Conservation (phyloP, 2,888 invertebrate species). For the Sympetrum striolatum region DNA sequence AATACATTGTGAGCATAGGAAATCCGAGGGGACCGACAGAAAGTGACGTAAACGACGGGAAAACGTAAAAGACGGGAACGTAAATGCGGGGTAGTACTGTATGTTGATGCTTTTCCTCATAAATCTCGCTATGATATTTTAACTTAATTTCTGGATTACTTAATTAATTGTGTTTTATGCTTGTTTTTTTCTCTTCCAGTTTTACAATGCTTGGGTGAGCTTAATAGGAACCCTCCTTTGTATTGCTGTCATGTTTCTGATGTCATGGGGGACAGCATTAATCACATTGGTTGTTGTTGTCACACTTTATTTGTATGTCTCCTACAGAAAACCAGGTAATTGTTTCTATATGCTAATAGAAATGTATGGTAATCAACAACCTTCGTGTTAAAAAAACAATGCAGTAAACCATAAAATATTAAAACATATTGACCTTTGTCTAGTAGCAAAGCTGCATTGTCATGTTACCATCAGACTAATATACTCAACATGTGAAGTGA, state of each 20-base stretch:
- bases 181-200: slow-evolving; percentile 53
- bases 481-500: too few relatives aligned
- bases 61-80: too few relatives aligned
- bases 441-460: too few relatives aligned
- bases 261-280: slow-evolving; percentile 65
- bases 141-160: neutral
- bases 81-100: too few relatives aligned
- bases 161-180: neutral
- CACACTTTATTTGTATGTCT: slow-evolving; percentile 64
- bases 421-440: too few relatives aligned
- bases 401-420: too few relatives aligned
- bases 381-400: too few relatives aligned
- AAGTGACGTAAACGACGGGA: too few relatives aligned
- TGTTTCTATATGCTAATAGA: neutral
- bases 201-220: slow-evolving; percentile 62
- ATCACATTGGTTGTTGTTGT: slow-evolving; percentile 61
- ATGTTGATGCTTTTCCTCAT: neutral
- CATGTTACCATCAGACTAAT: too few relatives aligned
- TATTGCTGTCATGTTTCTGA: slow-evolving; percentile 63
- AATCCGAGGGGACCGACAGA: too few relatives aligned
- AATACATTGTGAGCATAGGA: too few relatives aligned
- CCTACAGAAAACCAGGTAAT: slow-evolving; percentile 65
- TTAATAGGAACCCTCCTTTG: slow-evolving; percentile 58
- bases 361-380: too few relatives aligned
- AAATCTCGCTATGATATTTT: neutral